Evolutionary conservation across 2,888 invertebrate species (phyloP).

Genomic region (Andrena flavipes): DNA sequence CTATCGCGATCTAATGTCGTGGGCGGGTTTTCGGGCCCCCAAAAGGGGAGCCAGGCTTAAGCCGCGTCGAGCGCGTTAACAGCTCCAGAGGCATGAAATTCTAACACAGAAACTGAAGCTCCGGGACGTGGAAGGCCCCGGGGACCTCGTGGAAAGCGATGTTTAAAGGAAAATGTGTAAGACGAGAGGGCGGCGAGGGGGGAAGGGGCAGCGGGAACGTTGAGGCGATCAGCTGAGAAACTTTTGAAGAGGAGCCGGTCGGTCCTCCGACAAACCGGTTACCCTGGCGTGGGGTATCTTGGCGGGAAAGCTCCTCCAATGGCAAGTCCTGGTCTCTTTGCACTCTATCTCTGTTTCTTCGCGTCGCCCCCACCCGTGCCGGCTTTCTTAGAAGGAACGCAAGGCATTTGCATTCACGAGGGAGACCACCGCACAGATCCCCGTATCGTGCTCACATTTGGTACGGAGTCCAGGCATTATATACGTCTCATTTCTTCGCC

Average conservation of each 20-base stretch:
- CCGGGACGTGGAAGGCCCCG: not conserved
- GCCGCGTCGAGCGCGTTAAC: not conserved
- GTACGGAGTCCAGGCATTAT: not conserved
- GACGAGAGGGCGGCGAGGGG: not conserved
- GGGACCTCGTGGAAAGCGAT: not conserved
- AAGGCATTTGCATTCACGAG: constrained; percentile 76
- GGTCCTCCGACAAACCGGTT: constrained; percentile 61
- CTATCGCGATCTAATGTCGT: not conserved
- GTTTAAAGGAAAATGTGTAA: not conserved
- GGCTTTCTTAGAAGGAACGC: constrained; percentile 73
- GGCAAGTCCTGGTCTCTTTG: constrained; percentile 7
- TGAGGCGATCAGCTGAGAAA: constrained; percentile 67
- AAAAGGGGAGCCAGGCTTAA: not conserved
- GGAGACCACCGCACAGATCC: constrained; percentile 58
- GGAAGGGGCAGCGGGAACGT: constrained; percentile 24
- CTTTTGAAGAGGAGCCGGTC: constrained; percentile 31
- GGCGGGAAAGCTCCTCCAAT: constrained; percentile 76
- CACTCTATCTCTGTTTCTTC: not conserved
- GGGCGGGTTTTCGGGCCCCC: not conserved
- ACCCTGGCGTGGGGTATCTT: constrained; percentile 60
- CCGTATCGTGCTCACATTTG: constrained; percentile 1
- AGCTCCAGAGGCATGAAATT: not conserved
- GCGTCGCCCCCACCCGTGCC: constrained; percentile 49
- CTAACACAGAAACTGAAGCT: not conserved
- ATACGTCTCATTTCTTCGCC: not conserved